Evolutionary conservation across 2,113 vertebrate species (phyloP), one percentile per base, ranked within the genome.

Genomic region (Xyrauchen texanus): DNA sequence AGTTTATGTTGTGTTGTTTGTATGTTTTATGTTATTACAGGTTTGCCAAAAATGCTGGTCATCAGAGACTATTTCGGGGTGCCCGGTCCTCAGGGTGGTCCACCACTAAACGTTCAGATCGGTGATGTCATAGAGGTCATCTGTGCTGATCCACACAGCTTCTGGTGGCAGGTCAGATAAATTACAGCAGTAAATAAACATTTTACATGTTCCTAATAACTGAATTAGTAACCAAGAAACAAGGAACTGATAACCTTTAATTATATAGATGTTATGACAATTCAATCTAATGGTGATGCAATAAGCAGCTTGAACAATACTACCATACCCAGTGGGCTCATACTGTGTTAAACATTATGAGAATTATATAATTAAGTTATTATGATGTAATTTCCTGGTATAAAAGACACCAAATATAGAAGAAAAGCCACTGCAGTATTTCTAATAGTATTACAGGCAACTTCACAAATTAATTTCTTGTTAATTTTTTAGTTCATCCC

Each of bases 21-120:
- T n/a, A 7, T 81, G 10, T 80, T 5, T 70, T 79, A 62, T 72
- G 62, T 84, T 68, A 81, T 72, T 66, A 8, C 68, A 99, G 96
- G 95, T 85, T 92, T 97, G 85, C 96, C 96, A 65, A 95, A 93
- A 92, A 96, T 99, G 96, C 91, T 97, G 80, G 96, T 95, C 5
- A 95, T 96, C 89, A 90, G 88, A 86, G 94, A 91, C 83, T 99
- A 99, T 76, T 83, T 0, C 6, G 97, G 97, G n/a, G 72, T 87
- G 44, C 96, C 96, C 0, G 88, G 86, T 68, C 96, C 96, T 0
- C 83, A 85, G 4, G 90, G 90, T 4, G 95, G 95, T 4, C 94
- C 94, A 4, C 91, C 95, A 0, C 69, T 99, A 65, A 92, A 91
- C 64, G 91, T 96, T 87, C 95, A 95, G 80, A 83, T 87, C 6